Evolutionary conservation across 2,888 invertebrate species (phyloP), one percentile per base, ranked within the genome.

Genomic region (Ectemnius cavifrons): DNA sequence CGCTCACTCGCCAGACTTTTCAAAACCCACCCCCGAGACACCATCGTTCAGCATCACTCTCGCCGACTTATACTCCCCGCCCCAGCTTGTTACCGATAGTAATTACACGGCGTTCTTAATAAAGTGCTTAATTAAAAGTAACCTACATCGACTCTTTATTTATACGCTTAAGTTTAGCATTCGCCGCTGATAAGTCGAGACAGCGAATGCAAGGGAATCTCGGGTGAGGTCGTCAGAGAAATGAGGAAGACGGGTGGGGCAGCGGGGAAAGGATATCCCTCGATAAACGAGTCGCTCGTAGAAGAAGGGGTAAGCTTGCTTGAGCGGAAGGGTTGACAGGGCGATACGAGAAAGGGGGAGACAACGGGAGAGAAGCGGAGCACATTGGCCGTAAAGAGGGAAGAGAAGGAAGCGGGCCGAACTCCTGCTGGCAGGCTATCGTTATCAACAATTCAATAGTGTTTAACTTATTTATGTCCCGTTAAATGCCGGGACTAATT

Each of bases 401-500:
- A 66, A 57, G 73, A 60, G 65, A 71, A 67, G 37, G 49, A 62
- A 37, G 71, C 63, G 23, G 23, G 23, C 23, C 23, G 67, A 80
- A 71, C 73, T 71, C 57, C 57, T 59, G 63, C 64, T 52, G 68
- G 65, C 74, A 46, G 72, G 71, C 78, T 83, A 82, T 86, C 81
- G 82, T 78, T 80, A 86, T 87, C 82, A 87, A 86, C 84, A 83
- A 87, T 87, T 86, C 84, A 87, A 85, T 83, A 79, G 86, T 81
- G 83, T 85, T 83, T 84, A 86, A 87, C 84, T 87, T 88, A 88
- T 87, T 87, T 87, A 88, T 85, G 84, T 79, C 78, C 84, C 85
- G 87, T 86, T 87, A 86, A 88, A 89, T 86, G 88, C 86, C 83
- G 73, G 83, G 87, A 82, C 87, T 89, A 89, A 89, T 89, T 89